Conservation (phyloP, 2,797 vertebrate species). For the Danio albolineatus region DNA sequence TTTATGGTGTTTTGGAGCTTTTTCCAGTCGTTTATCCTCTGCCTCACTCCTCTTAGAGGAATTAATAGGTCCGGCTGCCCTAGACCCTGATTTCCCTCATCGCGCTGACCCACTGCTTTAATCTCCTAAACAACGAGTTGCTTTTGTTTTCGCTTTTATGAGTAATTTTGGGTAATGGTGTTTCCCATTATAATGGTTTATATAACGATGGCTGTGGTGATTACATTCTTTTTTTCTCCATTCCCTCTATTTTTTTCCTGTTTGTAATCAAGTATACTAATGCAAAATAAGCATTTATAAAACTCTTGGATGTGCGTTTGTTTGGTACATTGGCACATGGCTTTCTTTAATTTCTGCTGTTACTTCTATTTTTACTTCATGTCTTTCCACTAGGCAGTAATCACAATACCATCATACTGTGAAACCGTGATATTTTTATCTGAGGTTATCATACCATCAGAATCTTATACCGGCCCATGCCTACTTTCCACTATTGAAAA, state of each 20-base stretch:
- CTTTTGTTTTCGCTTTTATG: not conserved
- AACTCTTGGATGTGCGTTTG: not conserved
- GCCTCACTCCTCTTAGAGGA: slow-evolving; percentile 1
- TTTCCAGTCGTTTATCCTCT: slow-evolving; percentile 35
- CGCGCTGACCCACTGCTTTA: not conserved
- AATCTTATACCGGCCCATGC: no score
- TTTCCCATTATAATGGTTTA: not conserved
- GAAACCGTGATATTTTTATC: no score
- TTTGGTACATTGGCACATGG: not conserved
- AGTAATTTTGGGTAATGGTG: not conserved
- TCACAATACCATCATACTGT: no score
- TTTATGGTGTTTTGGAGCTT: slow-evolving; percentile 40
- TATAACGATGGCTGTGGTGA: not conserved
- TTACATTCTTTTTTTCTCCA: not conserved
- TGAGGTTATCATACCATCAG: no score
- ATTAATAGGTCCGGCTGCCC: not conserved
- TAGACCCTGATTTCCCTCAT: not conserved
- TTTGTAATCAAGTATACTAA: not conserved
- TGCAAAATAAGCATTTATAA: not conserved
- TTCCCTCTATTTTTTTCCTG: not conserved
- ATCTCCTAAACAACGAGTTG: not conserved
- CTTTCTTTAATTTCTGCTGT: not conserved
- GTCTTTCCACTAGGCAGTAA: no score
- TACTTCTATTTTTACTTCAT: no score
- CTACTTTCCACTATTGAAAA: no score